Percentiles rank a stretch among this genome's conserved stretches.
Evolutionary conservation across 1,140 invertebrate species (phyloP).

Genomic region (Ceratosolen solmsi): DNA sequence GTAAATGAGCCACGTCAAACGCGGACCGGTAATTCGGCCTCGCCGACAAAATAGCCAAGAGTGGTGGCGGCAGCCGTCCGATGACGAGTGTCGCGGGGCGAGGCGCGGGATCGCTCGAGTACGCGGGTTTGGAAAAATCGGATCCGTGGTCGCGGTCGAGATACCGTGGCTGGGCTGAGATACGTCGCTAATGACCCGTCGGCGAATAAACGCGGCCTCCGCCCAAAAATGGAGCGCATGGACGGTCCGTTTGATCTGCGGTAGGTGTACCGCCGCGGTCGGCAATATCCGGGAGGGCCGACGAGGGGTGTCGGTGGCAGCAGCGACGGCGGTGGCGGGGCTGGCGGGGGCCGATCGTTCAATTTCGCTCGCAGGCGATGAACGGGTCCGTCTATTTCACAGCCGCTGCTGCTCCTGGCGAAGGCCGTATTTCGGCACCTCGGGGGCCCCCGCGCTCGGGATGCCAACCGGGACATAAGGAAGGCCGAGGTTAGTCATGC

Average conservation of each 20-base stretch:
- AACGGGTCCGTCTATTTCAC: conserved; percentile 31
- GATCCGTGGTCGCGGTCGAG: too few relatives aligned
- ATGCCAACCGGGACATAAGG: too few relatives aligned
- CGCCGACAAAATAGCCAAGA: too few relatives aligned
- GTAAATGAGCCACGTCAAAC: too few relatives aligned
- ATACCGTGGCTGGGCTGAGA: too few relatives aligned
- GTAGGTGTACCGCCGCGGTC: conserved; percentile 56
- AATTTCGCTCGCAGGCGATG: conserved; percentile 57
- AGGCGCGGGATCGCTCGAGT: too few relatives aligned
- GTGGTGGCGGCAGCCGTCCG: too few relatives aligned
- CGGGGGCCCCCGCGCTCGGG: conserved; percentile 10
- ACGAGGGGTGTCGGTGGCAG: too few relatives aligned
- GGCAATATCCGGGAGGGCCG: not conserved
- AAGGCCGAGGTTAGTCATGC: conserved; percentile 15
- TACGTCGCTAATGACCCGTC: conserved; percentile 45
- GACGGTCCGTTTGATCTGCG: conserved; percentile 54
- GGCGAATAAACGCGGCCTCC: conserved; percentile 1
- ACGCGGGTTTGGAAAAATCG: too few relatives aligned
- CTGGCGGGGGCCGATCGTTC: conserved; percentile 52
- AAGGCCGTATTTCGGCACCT: conserved; percentile 21
- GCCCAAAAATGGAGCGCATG: conserved; percentile 53
- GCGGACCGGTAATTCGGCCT: too few relatives aligned
- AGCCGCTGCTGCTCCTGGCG: not conserved
- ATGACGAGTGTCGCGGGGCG: too few relatives aligned
- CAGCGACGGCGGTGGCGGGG: not conserved